Percentiles rank a stretch among this genome's conserved stretches.
phyloP scores from a whole-genome alignment of 1,140 invertebrate species.

The Archivesica marissinica region DNA sequence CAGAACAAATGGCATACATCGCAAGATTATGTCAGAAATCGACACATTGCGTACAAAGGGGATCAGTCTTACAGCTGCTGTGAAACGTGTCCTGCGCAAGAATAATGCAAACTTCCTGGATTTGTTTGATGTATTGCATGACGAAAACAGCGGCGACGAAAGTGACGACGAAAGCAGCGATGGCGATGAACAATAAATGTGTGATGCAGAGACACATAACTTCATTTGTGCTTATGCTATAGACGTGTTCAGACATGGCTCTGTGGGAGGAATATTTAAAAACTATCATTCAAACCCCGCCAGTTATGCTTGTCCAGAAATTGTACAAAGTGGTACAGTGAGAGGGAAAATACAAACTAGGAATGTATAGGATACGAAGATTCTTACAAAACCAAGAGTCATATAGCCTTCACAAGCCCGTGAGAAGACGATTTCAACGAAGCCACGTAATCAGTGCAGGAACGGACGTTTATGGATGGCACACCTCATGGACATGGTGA shows the following conservation, averaged over 20 bases:
- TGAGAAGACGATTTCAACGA: neutral
- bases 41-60: too few species aligned
- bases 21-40: too few species aligned
- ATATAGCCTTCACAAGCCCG: neutral
- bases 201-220: too few species aligned
- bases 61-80: too few species aligned
- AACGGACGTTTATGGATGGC: neutral
- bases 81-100: too few species aligned
- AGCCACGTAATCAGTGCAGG: neutral
- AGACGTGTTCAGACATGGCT: neutral
- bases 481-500: neutral
- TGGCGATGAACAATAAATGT: too few species aligned
- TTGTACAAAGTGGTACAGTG: neutral
- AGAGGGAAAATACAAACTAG: neutral
- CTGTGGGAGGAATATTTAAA: conserved; percentile 11
- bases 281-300: neutral
- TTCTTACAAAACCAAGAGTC: conserved; percentile 4
- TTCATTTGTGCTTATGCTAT: neutral
- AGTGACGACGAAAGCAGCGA: too few species aligned
- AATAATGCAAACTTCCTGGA: too few species aligned
- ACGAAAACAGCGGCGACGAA: too few species aligned
- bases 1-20: too few species aligned
- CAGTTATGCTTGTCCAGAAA: neutral
- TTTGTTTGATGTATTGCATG: too few species aligned
- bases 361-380: conserved; percentile 8